phyloP scores from a whole-genome alignment of 2,888 invertebrate species.

The Drosophila lacicola region DNA sequence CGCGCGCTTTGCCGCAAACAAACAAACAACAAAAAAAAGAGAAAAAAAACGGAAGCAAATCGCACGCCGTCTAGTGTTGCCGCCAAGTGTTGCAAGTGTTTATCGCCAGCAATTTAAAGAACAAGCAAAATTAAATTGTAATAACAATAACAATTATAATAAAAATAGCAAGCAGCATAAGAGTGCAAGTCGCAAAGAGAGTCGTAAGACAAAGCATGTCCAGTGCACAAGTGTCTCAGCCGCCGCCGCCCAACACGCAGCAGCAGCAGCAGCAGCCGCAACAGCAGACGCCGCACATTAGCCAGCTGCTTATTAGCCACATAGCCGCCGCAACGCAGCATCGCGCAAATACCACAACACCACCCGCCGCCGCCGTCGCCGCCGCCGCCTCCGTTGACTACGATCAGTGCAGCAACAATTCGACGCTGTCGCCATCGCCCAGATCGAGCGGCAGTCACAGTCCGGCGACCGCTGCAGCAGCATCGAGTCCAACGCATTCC shows the following conservation, averaged over 20 bases:
- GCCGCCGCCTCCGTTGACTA: constrained; percentile 69
- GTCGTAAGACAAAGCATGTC: constrained; percentile 80
- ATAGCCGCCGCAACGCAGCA: constrained; percentile 75
- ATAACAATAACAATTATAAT: constrained; percentile 5
- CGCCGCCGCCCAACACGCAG: constrained; percentile 70
- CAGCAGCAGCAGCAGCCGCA: constrained; percentile 63
- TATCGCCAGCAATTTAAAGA: background rate
- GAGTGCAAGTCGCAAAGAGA: constrained; percentile 3
- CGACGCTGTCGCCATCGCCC: constrained; percentile 76
- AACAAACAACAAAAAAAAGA: too few relatives aligned
- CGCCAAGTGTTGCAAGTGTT: constrained; percentile 23
- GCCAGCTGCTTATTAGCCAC: constrained; percentile 82
- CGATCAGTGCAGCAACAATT: constrained; percentile 81
- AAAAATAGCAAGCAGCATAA: constrained; percentile 8
- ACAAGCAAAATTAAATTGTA: background rate
- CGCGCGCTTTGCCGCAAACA: constrained; percentile 12
- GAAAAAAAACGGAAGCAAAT: constrained; percentile 2
- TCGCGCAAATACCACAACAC: constrained; percentile 52
- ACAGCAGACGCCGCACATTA: constrained; percentile 80
- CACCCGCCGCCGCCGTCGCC: constrained; percentile 46
- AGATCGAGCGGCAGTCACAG: constrained; percentile 56
- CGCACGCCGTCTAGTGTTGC: constrained; percentile 10
- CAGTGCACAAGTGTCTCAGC: constrained; percentile 84
- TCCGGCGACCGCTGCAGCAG: constrained; percentile 64
- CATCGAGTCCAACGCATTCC: constrained; percentile 74